Conservation (phyloP, 2,888 invertebrate species). For the Cabera pusaria region DNA sequence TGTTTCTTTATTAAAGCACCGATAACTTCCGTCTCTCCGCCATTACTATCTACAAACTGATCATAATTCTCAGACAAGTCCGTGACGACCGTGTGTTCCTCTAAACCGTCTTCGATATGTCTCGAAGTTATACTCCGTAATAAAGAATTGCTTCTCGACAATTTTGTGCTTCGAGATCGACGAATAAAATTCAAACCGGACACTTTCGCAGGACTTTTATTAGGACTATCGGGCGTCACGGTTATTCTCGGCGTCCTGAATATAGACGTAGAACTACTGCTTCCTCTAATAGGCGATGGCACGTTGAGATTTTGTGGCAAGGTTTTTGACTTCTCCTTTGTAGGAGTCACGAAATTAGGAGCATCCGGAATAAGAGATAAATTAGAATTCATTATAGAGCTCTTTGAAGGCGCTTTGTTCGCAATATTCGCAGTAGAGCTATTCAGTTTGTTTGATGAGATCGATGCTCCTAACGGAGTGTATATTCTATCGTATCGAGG, state of each 20-base stretch:
- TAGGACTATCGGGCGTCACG: conserved; percentile 75
- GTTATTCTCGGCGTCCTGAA: conserved; percentile 72
- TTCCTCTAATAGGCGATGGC: conserved; percentile 73
- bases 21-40: conserved; percentile 69
- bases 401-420: conserved; percentile 55
- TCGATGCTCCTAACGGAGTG: conserved; percentile 64
- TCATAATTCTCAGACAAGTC: conserved; percentile 70
- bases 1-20: conserved; percentile 74
- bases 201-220: conserved; percentile 80
- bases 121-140: conserved; percentile 82
- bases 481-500: conserved; percentile 75
- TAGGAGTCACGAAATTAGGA: conserved; percentile 68
- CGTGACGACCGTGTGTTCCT: conserved; percentile 63
- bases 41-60: conserved; percentile 64
- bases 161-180: conserved; percentile 88
- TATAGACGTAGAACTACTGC: conserved; percentile 73
- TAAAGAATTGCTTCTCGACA: conserved; percentile 86
- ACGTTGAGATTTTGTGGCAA: conserved; percentile 83
- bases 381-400: conserved; percentile 69
- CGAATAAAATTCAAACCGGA: conserved; percentile 85
- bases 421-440: conserved; percentile 63
- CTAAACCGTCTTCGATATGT: conserved; percentile 72
- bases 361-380: conserved; percentile 74
- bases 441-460: conserved; percentile 68
- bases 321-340: conserved; percentile 84